Conservation (phyloP, 2,113 vertebrate species). For the Cavia porcellus region DNA sequence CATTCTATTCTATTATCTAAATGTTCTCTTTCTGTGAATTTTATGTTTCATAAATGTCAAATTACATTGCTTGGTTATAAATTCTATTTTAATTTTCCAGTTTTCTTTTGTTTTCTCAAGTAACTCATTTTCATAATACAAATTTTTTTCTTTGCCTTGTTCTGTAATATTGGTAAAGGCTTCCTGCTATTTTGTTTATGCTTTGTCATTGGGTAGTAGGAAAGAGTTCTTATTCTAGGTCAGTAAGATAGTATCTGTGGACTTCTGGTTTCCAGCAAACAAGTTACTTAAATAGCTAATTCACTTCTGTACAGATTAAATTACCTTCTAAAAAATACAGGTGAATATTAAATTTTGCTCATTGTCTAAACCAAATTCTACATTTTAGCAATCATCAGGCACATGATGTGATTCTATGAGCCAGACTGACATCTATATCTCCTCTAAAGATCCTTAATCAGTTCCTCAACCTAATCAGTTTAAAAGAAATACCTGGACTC, state of each 20-base stretch:
- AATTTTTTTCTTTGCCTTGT: slow-evolving; percentile 32
- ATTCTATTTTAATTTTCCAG: background rate
- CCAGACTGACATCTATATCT: background rate
- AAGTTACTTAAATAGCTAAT: slow-evolving; percentile 4
- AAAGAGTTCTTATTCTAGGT: background rate
- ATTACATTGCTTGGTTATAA: slow-evolving; percentile 47
- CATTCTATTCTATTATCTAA: slow-evolving; percentile 38
- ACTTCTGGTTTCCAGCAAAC: background rate
- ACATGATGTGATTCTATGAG: background rate
- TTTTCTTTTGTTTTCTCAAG: slow-evolving; percentile 48
- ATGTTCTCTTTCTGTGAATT: slow-evolving; percentile 13
- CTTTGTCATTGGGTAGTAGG: background rate
- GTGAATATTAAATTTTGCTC: background rate
- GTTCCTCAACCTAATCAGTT: background rate
- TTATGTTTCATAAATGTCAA: slow-evolving; percentile 60
- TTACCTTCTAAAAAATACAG: background rate
- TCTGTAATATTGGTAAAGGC: background rate
- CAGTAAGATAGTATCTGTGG: background rate
- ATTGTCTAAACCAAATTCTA: background rate
- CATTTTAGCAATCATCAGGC: background rate
- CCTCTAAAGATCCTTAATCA: background rate
- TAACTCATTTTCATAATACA: slow-evolving; percentile 3
- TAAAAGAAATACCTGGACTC: background rate
- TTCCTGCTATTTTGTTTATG: background rate
- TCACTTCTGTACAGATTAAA: slow-evolving; percentile 2